Base-by-base conservation (phyloP, 2,113 vertebrate species). In the Istiophorus platypterus region DNA sequence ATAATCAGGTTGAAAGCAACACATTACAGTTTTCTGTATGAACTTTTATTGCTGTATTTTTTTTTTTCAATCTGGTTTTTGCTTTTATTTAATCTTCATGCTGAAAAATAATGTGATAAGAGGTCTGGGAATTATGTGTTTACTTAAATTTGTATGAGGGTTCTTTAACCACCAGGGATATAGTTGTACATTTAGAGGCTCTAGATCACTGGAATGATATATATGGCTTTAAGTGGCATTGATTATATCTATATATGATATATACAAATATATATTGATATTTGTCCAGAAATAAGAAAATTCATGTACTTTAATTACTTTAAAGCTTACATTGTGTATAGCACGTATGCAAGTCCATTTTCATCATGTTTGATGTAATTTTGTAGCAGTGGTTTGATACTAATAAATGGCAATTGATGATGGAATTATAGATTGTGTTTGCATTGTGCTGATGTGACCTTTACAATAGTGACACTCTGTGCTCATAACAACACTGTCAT, bases 351-450 rank as follows among this genome's bases (percentile, higher is more conserved):
- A 93, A 92, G 89, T 95, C 91, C 89, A 93, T 94, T 94, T 94
- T 91, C 93, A 94, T 93, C 90, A 89, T 93, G 92, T 95, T 93
- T 92, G 93, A 93, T 95, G 94, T 95, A 81, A 94, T 95, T 95
- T 95, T 95, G 94, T 95, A 92, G 93, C 92, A 94, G 95, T 95
- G 94, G 93, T 95, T 95, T 95, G 94, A 95, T 95, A 94, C 94
- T 95, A 94, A 95, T 95, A 95, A 95, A 95, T 94, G 94, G 93
- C 91, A 93, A 87, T 92, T 92, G 92, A 93, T 93, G 93, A 94
- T 92, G 92, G 92, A 91, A 89, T 81, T 85, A 85, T 88, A 85
- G 78, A 85, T 71, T 86, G 86, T 82, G 74, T 89, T 85, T 91
- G 71, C 84, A 81, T 87, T 74, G 24, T 67, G 66, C 62, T 84